These are phyloP conservation scores for Morone chrysops DNA, from an alignment of 2,113 vertebrate genomes.

Conservation along the genomic window DNA sequence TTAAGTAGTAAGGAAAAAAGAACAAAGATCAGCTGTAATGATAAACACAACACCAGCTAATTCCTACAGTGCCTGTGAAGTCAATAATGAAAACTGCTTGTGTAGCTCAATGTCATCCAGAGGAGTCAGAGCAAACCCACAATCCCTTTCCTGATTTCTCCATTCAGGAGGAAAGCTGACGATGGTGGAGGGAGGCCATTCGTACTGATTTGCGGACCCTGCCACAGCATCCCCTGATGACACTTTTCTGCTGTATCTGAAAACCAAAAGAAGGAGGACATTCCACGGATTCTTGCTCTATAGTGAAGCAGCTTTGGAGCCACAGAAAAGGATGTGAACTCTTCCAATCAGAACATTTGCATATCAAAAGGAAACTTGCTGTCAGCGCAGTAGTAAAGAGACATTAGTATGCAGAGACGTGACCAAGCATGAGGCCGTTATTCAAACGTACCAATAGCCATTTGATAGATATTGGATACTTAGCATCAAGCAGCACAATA, in stretches of 20 bases:
- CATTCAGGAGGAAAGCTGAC: constrained; percentile 63
- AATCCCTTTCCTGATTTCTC: constrained; percentile 40
- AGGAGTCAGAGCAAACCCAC: constrained; percentile 44
- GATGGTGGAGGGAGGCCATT: constrained; percentile 40
- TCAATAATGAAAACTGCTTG: constrained; percentile 65
- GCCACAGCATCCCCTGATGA: constrained; percentile 47
- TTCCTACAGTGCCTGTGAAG: constrained; percentile 20
- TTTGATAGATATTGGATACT: constrained; percentile 51
- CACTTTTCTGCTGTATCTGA: constrained; percentile 54
- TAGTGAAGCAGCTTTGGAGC: constrained; percentile 54
- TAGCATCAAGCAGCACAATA: constrained; percentile 31
- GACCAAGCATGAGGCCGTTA: constrained; percentile 47
- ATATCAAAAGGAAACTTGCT: constrained; percentile 80
- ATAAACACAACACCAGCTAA: constrained; percentile 28
- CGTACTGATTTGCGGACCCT: constrained; percentile 55
- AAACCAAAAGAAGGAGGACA: constrained; percentile 52
- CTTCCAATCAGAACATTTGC: constrained; percentile 74
- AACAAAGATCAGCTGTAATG: constrained; percentile 35
- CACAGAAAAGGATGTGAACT: constrained; percentile 59
- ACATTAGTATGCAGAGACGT: constrained; percentile 72
- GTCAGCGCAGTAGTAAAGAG: constrained; percentile 65
- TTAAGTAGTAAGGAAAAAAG: neutral
- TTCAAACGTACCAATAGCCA: constrained; percentile 43
- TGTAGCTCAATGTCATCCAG: constrained; percentile 72
- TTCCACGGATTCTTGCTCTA: constrained; percentile 72